Conservation (phyloP, 2,888 invertebrate genomes). For the Maniola hyperantus region DNA sequence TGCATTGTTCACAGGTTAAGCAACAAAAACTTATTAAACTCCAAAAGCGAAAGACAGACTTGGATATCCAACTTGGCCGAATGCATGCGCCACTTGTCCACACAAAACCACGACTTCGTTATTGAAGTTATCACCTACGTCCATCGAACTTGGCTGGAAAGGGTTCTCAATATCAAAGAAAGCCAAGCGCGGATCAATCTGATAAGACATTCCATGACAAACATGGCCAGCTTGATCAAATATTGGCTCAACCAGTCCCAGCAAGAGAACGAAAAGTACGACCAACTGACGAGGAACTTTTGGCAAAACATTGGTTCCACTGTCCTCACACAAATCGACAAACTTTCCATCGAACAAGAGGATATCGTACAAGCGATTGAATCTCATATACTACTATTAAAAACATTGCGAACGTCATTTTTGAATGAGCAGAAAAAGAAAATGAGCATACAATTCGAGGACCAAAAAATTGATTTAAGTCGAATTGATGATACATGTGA, state of each 20-base stretch:
- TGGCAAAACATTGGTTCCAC: slow-evolving; percentile 69
- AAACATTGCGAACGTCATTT: slow-evolving; percentile 54
- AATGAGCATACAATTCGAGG: slow-evolving; percentile 56
- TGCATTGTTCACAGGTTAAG: slow-evolving; percentile 77
- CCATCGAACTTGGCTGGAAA: slow-evolving; percentile 59
- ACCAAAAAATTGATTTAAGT: slow-evolving; percentile 32
- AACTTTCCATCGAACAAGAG: slow-evolving; percentile 62
- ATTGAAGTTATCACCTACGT: slow-evolving; percentile 50
- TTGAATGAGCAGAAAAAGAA: slow-evolving; percentile 50
- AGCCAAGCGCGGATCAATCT: slow-evolving; percentile 47
- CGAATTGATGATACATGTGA: background rate
- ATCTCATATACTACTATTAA: slow-evolving; percentile 56
- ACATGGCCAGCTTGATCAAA: slow-evolving; percentile 55
- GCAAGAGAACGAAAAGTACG: slow-evolving; percentile 51
- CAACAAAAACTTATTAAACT: slow-evolving; percentile 81
- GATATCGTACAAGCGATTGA: slow-evolving; percentile 71
- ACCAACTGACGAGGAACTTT: slow-evolving; percentile 61
- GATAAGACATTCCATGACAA: slow-evolving; percentile 51
- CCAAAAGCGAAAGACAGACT: slow-evolving; percentile 86
- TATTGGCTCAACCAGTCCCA: slow-evolving; percentile 63
- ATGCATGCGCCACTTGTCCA: slow-evolving; percentile 82
- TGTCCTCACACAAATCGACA: slow-evolving; percentile 54
- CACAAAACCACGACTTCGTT: slow-evolving; percentile 47
- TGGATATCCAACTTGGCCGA: slow-evolving; percentile 88
- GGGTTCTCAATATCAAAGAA: slow-evolving; percentile 39